Evolutionary conservation across 2,888 invertebrate species (phyloP), one percentile per base, ranked within the genome.

Genomic region (Tiphia femorata): DNA sequence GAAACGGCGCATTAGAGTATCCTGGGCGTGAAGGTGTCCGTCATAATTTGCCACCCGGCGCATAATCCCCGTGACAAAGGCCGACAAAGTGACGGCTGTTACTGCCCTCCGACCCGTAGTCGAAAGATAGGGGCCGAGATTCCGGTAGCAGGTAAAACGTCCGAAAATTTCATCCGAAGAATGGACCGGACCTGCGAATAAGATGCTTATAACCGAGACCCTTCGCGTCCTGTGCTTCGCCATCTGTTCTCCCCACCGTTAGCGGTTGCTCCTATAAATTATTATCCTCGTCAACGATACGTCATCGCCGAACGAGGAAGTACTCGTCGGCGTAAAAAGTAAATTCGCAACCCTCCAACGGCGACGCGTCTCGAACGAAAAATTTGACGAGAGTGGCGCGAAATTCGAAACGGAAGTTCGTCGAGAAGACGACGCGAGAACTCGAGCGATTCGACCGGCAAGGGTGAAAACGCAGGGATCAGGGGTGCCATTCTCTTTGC

Each of bases 21-120:
- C 48, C 61, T 49, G 69, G 64, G 70, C 70, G 73, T 72, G 73
- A 72, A 75, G 70, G 70, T 75, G 74, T 73, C 74, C 70, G 74
- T 75, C 75, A 75, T 75, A 75, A 75, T 75, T 75, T 75, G 75
- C 75, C 74, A 75, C 67, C 68, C 70, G 70, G 63, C 73, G 67
- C 70, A 74, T 76, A 75, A 75, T 75, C 74, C 62, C 74, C 75
- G 70, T 74, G 70, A 75, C 75, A 65, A 74, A 75, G 70, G 73
- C 75, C 73, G 75, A 74, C 75, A 75, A 75, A 75, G 75, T 70
- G 69, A 68, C 67, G 72, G 64, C 72, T 66, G 67, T 75, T 72
- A 70, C 70, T 62, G 68, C 65, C 67, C 62, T 61, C 64, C 61
- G 64, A 65, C 64, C 62, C 63, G 67, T 60, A 67, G 66, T 65